Evolutionary conservation across 2,888 invertebrate species (phyloP), one percentile per base, ranked within the genome.

Genomic region (Onthophagus sagittarius): DNA sequence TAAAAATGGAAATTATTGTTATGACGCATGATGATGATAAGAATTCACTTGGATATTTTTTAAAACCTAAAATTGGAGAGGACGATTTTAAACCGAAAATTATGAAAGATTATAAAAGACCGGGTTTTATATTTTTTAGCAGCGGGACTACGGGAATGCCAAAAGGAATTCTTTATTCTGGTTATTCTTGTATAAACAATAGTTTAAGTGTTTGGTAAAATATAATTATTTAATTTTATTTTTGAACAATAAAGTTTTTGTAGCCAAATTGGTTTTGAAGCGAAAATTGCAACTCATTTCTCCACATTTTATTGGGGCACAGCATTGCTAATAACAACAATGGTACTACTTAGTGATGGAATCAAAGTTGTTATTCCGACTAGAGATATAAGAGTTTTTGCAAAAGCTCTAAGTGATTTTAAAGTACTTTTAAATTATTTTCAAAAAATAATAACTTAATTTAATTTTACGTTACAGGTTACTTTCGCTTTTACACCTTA

Each of bases 371-470:
- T 71, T 32, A 39, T 31, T 9, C 65, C 71, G 0, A 64, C 11
- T n/a, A 64, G 63, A 11, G 71, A 64, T 7, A 6, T 15, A 5
- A 33, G 11, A 63, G 7, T 63, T n/a, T 14, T 71, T 7, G 39
- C 62, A 39, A 13, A 33, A 9, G 11, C 65, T 5, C 2, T 64
- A 15, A 33, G 65, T 15, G 39, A 71, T 15, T 71, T 63, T 71
- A 79, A 82, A 76, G 87, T 87, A 80, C 70, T 62, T 62, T 62
- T 9, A 5, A 0, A 39, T 64, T 9, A 2, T 31, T 23, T 0
- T 72, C n/a, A 5, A 23, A 23, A 23, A 23, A 23, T 3, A 23
- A 23, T 23, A 1, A 23, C 3, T 23, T 1, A 23, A 2, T 23
- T 23, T 23, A 23, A 23, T 23, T 23, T 23, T 23, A 23, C 23